Evolutionary conservation across 2,888 invertebrate species (phyloP).

Genomic region (Candidula unifasciata): DNA sequence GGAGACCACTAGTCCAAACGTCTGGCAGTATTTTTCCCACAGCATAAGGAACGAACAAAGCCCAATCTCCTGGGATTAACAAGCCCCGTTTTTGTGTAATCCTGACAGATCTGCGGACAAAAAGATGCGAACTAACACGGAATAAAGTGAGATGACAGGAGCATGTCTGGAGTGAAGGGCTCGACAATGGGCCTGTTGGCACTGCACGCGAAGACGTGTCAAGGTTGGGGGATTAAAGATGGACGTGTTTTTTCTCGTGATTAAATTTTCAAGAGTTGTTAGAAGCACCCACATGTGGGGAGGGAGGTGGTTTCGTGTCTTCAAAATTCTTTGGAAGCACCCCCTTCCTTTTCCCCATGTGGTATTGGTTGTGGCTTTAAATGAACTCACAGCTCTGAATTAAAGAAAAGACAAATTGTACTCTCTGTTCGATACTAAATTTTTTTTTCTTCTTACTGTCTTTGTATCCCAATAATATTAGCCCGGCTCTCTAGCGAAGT

Average conservation of each 20-base stretch:
- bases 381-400: not conserved
- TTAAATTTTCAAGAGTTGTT: slow-evolving; percentile 17
- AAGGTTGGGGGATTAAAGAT: slow-evolving; percentile 14
- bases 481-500: no score
- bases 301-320: no score
- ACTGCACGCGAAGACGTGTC: slow-evolving; percentile 1
- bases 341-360: not conserved
- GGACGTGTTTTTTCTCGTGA: slow-evolving; percentile 15
- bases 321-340: no score
- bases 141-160: not conserved
- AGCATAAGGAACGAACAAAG: slow-evolving; percentile 13
- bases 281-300: not conserved
- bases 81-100: not conserved
- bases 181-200: slow-evolving; percentile 18
- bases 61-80: slow-evolving; percentile 14
- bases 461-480: no score
- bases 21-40: not conserved
- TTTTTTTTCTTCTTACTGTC: no score
- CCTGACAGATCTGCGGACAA: slow-evolving; percentile 2
- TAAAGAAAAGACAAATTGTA: no score
- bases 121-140: slow-evolving; percentile 10
- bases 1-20: not conserved
- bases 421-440: no score
- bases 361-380: not conserved
- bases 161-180: not conserved